A percentile compares a stretch with the other conserved stretches of the same genome.
phyloP scores from a whole-genome alignment of 2,113 vertebrate species.

The Podilymbus podiceps region DNA sequence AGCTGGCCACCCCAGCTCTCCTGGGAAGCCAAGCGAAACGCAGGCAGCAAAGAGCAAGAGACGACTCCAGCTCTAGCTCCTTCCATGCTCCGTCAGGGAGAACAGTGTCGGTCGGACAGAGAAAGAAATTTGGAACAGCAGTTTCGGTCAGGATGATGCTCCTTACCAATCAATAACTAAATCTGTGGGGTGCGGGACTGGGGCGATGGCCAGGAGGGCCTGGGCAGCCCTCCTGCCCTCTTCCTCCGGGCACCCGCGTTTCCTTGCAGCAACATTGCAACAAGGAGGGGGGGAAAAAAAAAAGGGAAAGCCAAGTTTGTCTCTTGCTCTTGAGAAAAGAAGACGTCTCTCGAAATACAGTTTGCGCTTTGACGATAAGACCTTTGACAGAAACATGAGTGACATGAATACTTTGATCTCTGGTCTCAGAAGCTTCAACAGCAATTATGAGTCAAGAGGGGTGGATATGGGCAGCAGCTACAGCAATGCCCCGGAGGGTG shows the following conservation, averaged over 20 bases:
- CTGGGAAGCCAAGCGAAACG: accelerated
- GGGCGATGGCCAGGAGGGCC: background rate
- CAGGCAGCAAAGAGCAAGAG: background rate
- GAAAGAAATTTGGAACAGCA: background rate
- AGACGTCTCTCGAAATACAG: conserved; percentile 8
- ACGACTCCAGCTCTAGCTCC: background rate
- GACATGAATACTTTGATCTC: conserved; percentile 59
- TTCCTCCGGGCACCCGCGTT: background rate
- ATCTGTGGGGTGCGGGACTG: background rate
- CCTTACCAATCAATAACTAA: background rate
- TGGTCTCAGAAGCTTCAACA: conserved; percentile 52
- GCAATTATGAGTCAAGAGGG: conserved; percentile 64
- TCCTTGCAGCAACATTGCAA: background rate
- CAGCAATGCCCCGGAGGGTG: conserved; percentile 25
- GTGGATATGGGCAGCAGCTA: conserved; percentile 47
- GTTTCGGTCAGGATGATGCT: accelerated
- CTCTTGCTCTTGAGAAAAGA: conserved; percentile 22
- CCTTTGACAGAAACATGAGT: conserved; percentile 56
- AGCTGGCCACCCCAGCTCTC: background rate
- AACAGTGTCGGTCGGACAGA: accelerated
- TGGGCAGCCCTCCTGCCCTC: background rate
- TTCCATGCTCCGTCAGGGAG: accelerated
- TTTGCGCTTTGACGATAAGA: conserved; percentile 48
- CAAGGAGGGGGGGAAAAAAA: accelerated
- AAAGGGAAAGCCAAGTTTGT: background rate